Base-by-base conservation (phyloP, 2,888 invertebrate genomes). In the Drosophila barbarae region DNA sequence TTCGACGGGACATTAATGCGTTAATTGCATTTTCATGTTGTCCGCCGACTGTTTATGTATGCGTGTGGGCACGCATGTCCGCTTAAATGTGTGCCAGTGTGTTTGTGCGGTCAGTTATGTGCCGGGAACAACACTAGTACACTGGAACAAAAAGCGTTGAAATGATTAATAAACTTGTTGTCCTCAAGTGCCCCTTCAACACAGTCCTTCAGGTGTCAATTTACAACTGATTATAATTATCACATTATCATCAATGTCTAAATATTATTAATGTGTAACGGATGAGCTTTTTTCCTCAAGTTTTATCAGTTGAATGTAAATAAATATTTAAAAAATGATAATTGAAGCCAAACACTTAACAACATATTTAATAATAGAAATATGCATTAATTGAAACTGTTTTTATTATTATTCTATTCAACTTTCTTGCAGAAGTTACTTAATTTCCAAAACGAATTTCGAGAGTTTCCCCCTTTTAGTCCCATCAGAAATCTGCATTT, bases 21-120 rank as follows among this genome's bases (percentile, higher is more conserved):
- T 76, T 85, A 82, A 82, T 82, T 82, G 82, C 81, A 77, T 81
- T 82, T 82, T 74, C 82, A 84, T 85, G 82, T 82, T 81, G 71
- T 74, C 65, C 57, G 49, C 67, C 39, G 44, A 35, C 53, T 54
- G 38, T 50, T 42, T 49, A 42, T 39, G 53, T 51, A 47, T 67
- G 41, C 68, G 66, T 49, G 66, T 47, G 65, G 41, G 53, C 39
- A 39, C 39, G 41, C 52, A 52, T 51, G 67, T 50, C 3, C 36
- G 36, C 18, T 28, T 32, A 18, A 35, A n/a, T 61, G 51, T 51
- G 63, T 46, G 66, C 46, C n/a, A 32, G 41, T 68, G 26, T 67
- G 41, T 49, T 59, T 35, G 64, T 61, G 58, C 35, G 73, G 73
- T 72, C 75, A 71, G 80, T 73, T 73, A 77, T 72, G 59, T 68